Conservation (phyloP, 2,113 vertebrate species). For the Neodon shergylaensis region DNA sequence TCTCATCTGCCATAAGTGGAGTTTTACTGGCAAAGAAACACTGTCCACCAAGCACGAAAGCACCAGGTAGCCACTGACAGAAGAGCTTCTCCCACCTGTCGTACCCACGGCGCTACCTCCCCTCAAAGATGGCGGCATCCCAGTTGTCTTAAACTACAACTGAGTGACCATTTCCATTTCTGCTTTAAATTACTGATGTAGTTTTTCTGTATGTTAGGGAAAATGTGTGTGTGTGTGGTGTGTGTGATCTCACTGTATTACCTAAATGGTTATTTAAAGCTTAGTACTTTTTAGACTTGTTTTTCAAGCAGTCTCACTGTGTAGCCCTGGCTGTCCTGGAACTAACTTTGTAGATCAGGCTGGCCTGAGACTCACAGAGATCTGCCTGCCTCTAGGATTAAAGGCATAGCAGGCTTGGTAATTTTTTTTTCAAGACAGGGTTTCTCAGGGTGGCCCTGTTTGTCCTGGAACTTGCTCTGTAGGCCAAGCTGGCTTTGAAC, state of each 20-base stretch:
- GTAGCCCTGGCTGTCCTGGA: no score
- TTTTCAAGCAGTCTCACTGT: neutral
- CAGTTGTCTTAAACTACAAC: slow-evolving; percentile 50
- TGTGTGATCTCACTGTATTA: no score
- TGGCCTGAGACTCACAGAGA: no score
- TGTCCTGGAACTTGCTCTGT: neutral
- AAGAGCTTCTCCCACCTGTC: neutral
- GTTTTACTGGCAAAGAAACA: neutral
- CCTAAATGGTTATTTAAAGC: slow-evolving; percentile 32
- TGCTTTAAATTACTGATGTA: slow-evolving; percentile 23
- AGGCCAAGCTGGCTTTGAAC: neutral
- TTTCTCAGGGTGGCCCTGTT: neutral
- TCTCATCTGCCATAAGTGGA: neutral
- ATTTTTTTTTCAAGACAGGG: neutral
- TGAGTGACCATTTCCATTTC: slow-evolving; percentile 31
- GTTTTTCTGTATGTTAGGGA: neutral
- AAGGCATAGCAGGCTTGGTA: no score
- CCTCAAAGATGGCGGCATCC: neutral
- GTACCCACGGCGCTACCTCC: neutral
- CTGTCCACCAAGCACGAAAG: neutral
- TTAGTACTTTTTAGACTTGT: neutral
- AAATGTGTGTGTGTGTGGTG: neutral
- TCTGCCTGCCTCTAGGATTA: no score
- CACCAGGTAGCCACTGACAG: neutral
- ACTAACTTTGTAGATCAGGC: no score